Evolutionary conservation across 64 coral and sea anemone species (phyloP).

Genomic region (Actinia tenebrosa): DNA sequence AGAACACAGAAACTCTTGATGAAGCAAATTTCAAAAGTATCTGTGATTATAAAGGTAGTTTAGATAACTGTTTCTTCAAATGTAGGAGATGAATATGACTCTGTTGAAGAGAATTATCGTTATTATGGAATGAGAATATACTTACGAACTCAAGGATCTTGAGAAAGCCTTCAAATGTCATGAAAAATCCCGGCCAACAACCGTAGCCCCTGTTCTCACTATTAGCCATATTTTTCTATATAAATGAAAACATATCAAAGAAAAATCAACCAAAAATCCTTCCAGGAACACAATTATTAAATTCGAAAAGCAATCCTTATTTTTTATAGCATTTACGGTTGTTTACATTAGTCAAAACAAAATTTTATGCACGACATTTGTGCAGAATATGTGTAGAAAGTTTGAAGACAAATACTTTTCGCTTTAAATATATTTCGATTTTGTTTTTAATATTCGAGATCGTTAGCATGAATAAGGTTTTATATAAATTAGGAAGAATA

Average conservation of each 20-base stretch:
- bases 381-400: not conserved
- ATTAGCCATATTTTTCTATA: constrained; percentile 17
- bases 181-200: constrained; percentile 46
- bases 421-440: not conserved
- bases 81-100: not conserved
- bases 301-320: not conserved
- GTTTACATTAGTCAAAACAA: not conserved
- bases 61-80: not conserved
- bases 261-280: not conserved
- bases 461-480: not conserved
- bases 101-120: not conserved
- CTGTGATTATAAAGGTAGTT: not conserved
- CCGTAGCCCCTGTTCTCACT: constrained; percentile 38
- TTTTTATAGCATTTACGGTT: not conserved
- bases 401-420: not conserved
- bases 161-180: constrained; percentile 53
- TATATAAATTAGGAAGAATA: not conserved
- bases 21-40: not conserved
- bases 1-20: not conserved
- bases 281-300: not conserved
- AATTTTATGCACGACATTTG: not conserved
- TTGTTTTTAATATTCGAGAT: not conserved
- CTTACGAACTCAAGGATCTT: constrained; percentile 47
- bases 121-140: not conserved
- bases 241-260: not conserved